Conservation (phyloP, 2,113 vertebrate genomes). For the Gallinago paraguaiae region DNA sequence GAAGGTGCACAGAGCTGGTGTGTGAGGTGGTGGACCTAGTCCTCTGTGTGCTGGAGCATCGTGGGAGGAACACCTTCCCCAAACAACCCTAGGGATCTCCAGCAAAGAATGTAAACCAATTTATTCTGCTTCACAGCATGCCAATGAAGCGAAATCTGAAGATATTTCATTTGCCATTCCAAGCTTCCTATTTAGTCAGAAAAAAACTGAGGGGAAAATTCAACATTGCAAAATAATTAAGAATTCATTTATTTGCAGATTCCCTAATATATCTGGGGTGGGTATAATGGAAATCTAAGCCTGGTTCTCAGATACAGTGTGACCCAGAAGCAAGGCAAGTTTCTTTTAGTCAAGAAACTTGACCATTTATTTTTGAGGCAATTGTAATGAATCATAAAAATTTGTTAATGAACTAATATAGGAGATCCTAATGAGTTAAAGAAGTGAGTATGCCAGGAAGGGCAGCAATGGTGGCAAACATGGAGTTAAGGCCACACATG, state of each 20-base stretch:
- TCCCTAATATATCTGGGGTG: not conserved
- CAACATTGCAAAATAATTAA: not conserved
- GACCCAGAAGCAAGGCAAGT: not conserved
- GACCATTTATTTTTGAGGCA: not conserved
- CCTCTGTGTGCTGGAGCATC: not conserved
- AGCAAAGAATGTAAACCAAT: not conserved
- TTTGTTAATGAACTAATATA: not conserved
- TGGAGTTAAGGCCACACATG: accelerated
- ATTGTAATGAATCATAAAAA: not conserved
- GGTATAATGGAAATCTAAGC: not conserved
- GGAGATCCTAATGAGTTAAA: not conserved
- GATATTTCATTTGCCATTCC: not conserved
- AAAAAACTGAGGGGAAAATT: not conserved
- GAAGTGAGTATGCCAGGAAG: not conserved
- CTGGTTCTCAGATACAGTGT: not conserved
- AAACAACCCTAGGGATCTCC: not conserved
- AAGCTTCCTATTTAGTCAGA: not conserved
- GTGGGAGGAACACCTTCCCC: not conserved
- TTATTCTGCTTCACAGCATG: not conserved
- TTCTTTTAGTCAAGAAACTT: not conserved
- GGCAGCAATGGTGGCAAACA: not conserved
- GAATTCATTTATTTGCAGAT: not conserved
- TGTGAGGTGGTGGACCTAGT: not conserved
- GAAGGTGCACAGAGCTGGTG: not conserved
- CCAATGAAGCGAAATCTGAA: not conserved